A percentile compares a stretch with the other conserved stretches of the same genome.
Evolutionary conservation across 2,888 invertebrate genomes (phyloP).

Genomic region (Pristionchus entomophagus): DNA sequence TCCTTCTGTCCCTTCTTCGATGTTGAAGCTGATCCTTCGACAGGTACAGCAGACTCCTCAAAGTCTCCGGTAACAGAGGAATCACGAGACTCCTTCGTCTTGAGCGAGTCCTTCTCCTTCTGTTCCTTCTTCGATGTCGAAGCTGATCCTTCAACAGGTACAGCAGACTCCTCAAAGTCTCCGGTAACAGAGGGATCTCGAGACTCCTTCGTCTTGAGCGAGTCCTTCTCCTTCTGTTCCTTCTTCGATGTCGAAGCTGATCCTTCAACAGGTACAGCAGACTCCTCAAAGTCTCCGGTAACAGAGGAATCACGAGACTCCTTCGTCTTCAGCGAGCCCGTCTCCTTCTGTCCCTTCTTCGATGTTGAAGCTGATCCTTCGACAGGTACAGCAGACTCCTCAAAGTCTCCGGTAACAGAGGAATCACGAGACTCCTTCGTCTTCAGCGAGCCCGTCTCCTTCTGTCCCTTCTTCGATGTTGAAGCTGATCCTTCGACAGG

Average conservation of each 20-base stretch:
- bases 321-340: not conserved
- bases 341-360: not conserved
- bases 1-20: not conserved
- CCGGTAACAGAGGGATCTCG: not conserved
- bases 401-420: not conserved
- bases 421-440: not conserved
- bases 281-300: not conserved
- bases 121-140: not conserved
- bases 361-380: not conserved
- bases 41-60: constrained; percentile 33
- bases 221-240: constrained; percentile 46
- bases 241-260: constrained; percentile 46
- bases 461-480: not conserved
- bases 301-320: not conserved
- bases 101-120: not conserved
- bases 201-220: constrained; percentile 46
- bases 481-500: not conserved
- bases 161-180: not conserved
- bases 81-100: not conserved
- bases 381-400: not conserved
- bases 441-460: not conserved
- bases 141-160: not conserved
- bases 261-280: not conserved
- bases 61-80: not conserved
- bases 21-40: not conserved